Conservation (phyloP, 2,797 vertebrate genomes). For the Kryptopterus vitreolus region DNA sequence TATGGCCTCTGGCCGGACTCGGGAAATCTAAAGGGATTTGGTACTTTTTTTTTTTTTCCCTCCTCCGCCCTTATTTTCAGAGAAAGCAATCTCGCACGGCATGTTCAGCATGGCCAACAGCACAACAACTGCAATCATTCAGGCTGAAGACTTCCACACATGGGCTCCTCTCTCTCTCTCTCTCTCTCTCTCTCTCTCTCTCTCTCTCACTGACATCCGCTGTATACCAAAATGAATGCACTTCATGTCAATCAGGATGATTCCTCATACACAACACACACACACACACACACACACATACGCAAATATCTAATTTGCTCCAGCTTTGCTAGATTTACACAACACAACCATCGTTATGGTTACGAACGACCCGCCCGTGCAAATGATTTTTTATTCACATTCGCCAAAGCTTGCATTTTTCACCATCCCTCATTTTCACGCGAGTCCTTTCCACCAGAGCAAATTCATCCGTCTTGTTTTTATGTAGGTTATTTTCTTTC, state of each 20-base stretch:
- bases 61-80: conserved; percentile 34
- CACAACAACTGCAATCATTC: conserved; percentile 30
- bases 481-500: conserved; percentile 28
- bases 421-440: conserved; percentile 11
- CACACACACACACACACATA: not conserved
- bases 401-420: conserved; percentile 19
- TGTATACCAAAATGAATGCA: conserved; percentile 22
- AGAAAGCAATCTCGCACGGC: conserved; percentile 40
- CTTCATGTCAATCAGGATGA: conserved; percentile 36
- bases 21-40: conserved; percentile 19
- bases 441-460: conserved; percentile 10
- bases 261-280: not conserved
- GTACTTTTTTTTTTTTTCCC: conserved; percentile 15
- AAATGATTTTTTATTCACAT: conserved; percentile 30
- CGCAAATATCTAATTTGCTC: conserved; percentile 8
- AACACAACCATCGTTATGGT: conserved; percentile 18
- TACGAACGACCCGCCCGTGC: conserved; percentile 25
- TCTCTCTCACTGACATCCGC: conserved; percentile 26
- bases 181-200: too few relatives aligned
- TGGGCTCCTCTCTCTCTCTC: too few relatives aligned
- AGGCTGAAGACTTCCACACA: conserved; percentile 21
- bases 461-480: conserved; percentile 26
- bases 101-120: conserved; percentile 32
- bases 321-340: conserved; percentile 22
- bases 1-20: conserved; percentile 40